Percentiles rank a stretch among this genome's conserved stretches.
Evolutionary conservation across 2,888 invertebrate genomes (phyloP).

Genomic region (Limnephilus rhombicus): DNA sequence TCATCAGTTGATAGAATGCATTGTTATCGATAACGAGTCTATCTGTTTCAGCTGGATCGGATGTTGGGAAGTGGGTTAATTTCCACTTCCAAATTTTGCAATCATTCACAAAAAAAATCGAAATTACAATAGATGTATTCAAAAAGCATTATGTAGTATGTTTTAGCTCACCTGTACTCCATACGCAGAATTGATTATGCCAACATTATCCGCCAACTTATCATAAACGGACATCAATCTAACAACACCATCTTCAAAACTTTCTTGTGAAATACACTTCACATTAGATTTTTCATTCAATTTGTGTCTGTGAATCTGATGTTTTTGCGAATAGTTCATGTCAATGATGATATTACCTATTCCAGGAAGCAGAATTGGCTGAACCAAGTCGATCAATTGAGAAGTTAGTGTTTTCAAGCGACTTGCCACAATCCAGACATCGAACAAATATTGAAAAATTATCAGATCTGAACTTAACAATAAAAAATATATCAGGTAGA

Average conservation of each 20-base stretch:
- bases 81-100: too few species aligned
- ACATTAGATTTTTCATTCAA: neutral
- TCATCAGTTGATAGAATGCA: too few species aligned
- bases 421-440: neutral
- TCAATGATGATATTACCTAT: neutral
- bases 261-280: neutral
- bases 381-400: neutral
- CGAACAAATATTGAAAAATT: neutral
- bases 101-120: too few species aligned
- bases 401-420: neutral
- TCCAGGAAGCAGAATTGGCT: neutral
- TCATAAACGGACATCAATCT: constrained; percentile 29
- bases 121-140: too few species aligned
- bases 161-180: constrained; percentile 33
- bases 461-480: neutral
- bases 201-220: constrained; percentile 39
- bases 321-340: neutral
- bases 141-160: too few species aligned
- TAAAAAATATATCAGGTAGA: neutral
- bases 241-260: neutral
- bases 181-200: neutral
- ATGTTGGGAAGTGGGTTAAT: too few species aligned
- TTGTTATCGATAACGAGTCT: too few species aligned
- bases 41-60: neutral
- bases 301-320: neutral